Percentiles rank a stretch among this genome's conserved stretches.
These are phyloP conservation scores for Potamilus streckersoni DNA, from an alignment of 1,140 invertebrate species.

Conservation along the genomic window DNA sequence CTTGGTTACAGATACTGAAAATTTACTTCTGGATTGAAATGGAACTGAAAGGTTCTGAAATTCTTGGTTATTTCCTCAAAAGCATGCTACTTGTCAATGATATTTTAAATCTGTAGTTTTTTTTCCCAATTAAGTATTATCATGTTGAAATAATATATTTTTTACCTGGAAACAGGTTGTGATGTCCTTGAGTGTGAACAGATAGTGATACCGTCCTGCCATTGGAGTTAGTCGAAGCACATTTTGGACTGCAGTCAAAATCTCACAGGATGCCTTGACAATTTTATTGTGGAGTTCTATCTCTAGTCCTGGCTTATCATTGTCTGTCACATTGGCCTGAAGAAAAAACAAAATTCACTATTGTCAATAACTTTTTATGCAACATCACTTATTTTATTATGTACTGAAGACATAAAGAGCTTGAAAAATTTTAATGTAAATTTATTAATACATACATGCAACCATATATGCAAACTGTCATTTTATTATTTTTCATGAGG, in stretches of 20 bases:
- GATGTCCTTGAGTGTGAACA: constrained; percentile 66
- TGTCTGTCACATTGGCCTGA: constrained; percentile 60
- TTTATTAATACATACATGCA: background rate
- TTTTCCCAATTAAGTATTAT: too few species aligned
- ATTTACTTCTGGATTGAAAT: too few species aligned
- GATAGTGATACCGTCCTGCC: constrained; percentile 64
- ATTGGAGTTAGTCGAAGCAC: constrained; percentile 61
- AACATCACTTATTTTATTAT: background rate
- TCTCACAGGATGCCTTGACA: constrained; percentile 62
- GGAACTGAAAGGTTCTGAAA: too few species aligned
- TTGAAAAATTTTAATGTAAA: background rate
- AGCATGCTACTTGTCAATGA: too few species aligned
- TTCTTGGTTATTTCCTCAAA: too few species aligned
- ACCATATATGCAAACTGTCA: background rate
- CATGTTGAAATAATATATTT: too few species aligned
- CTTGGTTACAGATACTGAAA: too few species aligned
- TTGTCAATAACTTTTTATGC: background rate
- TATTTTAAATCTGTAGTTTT: too few species aligned
- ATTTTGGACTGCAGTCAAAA: constrained; percentile 56
- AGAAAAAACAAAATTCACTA: constrained; percentile 4
- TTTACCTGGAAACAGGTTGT: constrained; percentile 65
- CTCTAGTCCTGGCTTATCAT: constrained; percentile 60
- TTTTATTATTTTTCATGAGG: background rate
- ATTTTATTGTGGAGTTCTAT: constrained; percentile 64
- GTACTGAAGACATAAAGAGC: background rate